Evolutionary conservation across 1,140 invertebrate species (phyloP), one percentile per base, ranked within the genome.

Genomic region (Nasonia giraulti): DNA sequence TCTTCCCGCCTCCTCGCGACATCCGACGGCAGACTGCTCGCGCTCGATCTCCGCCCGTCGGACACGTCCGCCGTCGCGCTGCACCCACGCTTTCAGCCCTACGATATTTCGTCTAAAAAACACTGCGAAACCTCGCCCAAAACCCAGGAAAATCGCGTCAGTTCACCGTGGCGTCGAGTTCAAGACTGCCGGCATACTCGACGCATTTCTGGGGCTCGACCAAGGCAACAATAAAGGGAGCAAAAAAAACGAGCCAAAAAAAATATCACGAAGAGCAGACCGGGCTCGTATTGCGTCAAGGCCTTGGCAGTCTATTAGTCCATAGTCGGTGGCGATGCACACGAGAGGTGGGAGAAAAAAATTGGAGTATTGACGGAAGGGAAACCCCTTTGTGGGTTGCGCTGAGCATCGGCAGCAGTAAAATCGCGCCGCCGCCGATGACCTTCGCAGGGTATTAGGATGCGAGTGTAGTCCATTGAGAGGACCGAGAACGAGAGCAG

Each of bases 321-420:
- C 88, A 88, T 37, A 69, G 68, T 17, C 68, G 68, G 47, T 12
- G 27, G 44, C 47, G 85, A 80, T 88, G 12, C 87, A 88, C 87
- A 88, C 27, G 27, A 73, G 76, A 73, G 71, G 79, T 83, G 80
- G 47, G 84, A 83, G 55, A 87, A 90, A 92, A 92, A 93, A 93
- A 93, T 91, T 92, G 89, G 91, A 92, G 91, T 91, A 93, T 93
- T 91, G 90, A 88, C 90, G 91, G 91, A 92, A 92, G 91, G 82
- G 80, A 88, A 88, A 89, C 86, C 88, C 86, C 88, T 89, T 85
- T 85, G 86, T 88, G 87, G 75, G 47, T 68, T 33, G 50, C 47
- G 79, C 33, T 37, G 5, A 37, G 33, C 33, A 37, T 37, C 33
- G 5, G 27, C 69, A 74, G 69, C 10, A n/a, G 55, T 62, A 20